Base-by-base conservation (phyloP, 1,140 invertebrate genomes). In the Andrena cerasifolii region DNA sequence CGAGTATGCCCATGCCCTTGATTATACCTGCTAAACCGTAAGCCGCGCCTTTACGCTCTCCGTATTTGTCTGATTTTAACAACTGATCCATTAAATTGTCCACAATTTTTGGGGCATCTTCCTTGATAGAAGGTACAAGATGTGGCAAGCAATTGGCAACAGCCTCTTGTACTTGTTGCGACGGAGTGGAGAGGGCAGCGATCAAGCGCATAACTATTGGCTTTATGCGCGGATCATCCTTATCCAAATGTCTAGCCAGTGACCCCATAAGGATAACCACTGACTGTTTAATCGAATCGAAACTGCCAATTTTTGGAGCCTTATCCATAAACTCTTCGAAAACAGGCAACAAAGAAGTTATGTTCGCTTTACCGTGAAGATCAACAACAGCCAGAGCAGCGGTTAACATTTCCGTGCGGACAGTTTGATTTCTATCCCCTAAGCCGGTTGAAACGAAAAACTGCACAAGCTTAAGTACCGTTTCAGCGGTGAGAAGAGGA, bases 241-340 rank as follows among this genome's bases (percentile, higher is more conserved):
- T 96, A 77, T 99, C 97, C 80, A 99, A 95, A 95, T 99, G 98
- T 47, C 97, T 94, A 1, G 99, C 99, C 78, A 99, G 93, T 0
- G 97, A 98, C 18, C 99, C 99, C 96, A 99, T 98, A 10, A 99
- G 93, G 86, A 99, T 97, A 40, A 99, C 98, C 51, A 99, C 98
- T 83, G 98, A 97, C 90, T 99, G 98, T 51, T 99, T 95, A 33
- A 99, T 97, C 7, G 96, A 96, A 93, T 99, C 99, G 91, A 95
- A 98, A 78, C 95, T 95, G n/a, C 97, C 96, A 0, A 96, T 97
- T 89, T 98, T 96, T 12, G 97, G 97, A 5, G 97, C 97, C 90
- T 96, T 96, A 87, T 98, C 96, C 89, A 98, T 95, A 88, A 98
- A 98, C 36, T 96, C 94, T 89, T 99, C 97, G 90, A 99, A 98